Base-by-base conservation (phyloP, 2,797 vertebrate species). In the Momotus momota region DNA sequence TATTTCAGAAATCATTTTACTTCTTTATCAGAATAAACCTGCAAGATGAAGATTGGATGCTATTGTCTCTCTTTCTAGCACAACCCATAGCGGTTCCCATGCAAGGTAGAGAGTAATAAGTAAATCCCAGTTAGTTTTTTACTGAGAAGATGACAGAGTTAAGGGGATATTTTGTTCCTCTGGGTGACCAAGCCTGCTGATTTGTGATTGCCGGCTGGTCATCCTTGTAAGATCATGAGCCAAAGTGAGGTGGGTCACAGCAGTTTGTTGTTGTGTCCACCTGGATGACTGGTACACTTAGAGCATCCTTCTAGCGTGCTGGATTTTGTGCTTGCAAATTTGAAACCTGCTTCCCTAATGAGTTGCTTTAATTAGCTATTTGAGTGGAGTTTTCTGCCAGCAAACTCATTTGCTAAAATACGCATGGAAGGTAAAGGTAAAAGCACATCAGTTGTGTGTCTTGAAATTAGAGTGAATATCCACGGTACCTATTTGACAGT, bases 361-460 rank as follows among this genome's bases (percentile, higher is more conserved):
- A 94, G 64, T 91, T 90, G 21, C 40, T 92, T 84, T 93, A 88
- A 94, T 91, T 93, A 91, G 86, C 62, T 81, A 7, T 70, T 78
- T 51, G 26, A 84, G 64, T 80, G 54, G 70, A 84, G n/a, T 40
- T 89, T 91, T 89, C 81, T 88, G 81, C 84, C 81, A 91, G 94
- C 54, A 93, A 91, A 84, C 40, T 84, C 46, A 12, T 90, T 92
- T 94, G 43, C 51, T 92, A 58, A 62, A 93, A 92, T 75, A 27
- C 2, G 1, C 29, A 20, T 46, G 35, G 19, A 33, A 81, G n/a
- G 67, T 88, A 92, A 84, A 88, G 3, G n/a, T 45, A 46, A 43
- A 65, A 65, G 45, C 79, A 7, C 43, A 77, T 35, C 12, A 27
- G 14, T 27, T 48, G 35, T 6, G 1, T 58, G 81, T 54, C 88